Conservation (phyloP, 2,113 vertebrate species). For the Paradoxurus hermaphroditus region DNA sequence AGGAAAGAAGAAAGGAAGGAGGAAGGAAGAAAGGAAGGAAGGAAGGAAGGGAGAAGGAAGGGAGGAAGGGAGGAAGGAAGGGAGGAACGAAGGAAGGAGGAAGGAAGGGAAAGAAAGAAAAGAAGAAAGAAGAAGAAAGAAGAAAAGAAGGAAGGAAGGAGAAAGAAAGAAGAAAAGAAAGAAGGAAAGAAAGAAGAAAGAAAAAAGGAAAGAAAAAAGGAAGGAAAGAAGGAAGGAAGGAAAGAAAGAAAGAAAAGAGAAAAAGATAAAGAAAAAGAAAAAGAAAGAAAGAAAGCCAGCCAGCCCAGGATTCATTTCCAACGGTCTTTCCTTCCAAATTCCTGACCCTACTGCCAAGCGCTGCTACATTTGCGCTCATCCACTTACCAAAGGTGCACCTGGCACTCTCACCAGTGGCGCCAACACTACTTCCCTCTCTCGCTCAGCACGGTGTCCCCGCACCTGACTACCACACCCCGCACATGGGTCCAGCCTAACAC, state of each 20-base stretch:
- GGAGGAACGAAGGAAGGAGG: too few species aligned
- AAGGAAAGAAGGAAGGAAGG: fast-evolving
- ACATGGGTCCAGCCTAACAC: neutral
- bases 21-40: too few species aligned
- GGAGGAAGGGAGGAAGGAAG: too few species aligned
- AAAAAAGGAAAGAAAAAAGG: fast-evolving
- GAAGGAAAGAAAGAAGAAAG: too few species aligned
- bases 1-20: too few species aligned
- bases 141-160: too few species aligned
- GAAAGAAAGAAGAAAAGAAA: fast-evolving
- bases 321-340: neutral
- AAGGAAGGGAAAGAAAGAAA: neutral
- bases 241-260: fast-evolving
- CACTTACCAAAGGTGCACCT: neutral
- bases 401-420: too few species aligned
- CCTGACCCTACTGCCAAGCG: neutral
- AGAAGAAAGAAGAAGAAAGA: neutral
- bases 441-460: neutral
- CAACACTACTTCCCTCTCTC: neutral
- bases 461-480: neutral
- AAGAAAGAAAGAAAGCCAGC: neutral
- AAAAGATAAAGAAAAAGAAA: too few species aligned
- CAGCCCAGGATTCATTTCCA: neutral
- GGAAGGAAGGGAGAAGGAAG: too few species aligned
- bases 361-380: neutral